phyloP scores from a whole-genome alignment of 2,888 invertebrate genomes.

The Drosophila paramelanica region DNA sequence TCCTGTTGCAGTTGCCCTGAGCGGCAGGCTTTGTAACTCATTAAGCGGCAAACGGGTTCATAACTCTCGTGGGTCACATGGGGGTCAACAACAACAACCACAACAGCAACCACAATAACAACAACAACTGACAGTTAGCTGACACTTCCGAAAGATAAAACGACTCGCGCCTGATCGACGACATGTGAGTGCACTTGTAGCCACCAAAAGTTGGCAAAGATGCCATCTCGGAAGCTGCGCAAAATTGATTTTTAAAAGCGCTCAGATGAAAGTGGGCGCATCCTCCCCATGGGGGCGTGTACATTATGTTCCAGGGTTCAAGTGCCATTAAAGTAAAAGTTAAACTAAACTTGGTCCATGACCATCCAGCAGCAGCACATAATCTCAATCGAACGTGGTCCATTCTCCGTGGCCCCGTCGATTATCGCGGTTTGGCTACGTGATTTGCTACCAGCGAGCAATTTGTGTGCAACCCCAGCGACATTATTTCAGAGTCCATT shows the following conservation, averaged over 20 bases:
- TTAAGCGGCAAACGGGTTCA: slow-evolving; percentile 77
- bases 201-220: slow-evolving; percentile 19
- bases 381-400: no score
- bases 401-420: no score
- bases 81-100: slow-evolving; percentile 31
- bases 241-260: slow-evolving; percentile 18
- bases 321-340: slow-evolving; percentile 65
- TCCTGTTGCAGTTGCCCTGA: slow-evolving; percentile 25
- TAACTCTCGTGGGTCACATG: slow-evolving; percentile 59
- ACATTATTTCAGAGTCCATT: slow-evolving; percentile 56
- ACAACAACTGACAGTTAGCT: slow-evolving; percentile 31
- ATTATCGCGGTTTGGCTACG: slow-evolving; percentile 39
- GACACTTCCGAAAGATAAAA: slow-evolving; percentile 74
- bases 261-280: slow-evolving; percentile 26
- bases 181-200: slow-evolving; percentile 57
- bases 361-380: not conserved
- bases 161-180: slow-evolving; percentile 52
- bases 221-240: slow-evolving; percentile 6
- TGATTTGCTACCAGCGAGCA: slow-evolving; percentile 69
- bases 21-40: slow-evolving; percentile 61
- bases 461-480: slow-evolving; percentile 60
- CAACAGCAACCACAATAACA: slow-evolving; percentile 17
- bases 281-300: slow-evolving; percentile 6
- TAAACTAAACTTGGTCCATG: slow-evolving; percentile 33
- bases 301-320: slow-evolving; percentile 14